Evolutionary conservation across 1,140 invertebrate genomes (phyloP).

Genomic region (Neodiprion lecontei): DNA sequence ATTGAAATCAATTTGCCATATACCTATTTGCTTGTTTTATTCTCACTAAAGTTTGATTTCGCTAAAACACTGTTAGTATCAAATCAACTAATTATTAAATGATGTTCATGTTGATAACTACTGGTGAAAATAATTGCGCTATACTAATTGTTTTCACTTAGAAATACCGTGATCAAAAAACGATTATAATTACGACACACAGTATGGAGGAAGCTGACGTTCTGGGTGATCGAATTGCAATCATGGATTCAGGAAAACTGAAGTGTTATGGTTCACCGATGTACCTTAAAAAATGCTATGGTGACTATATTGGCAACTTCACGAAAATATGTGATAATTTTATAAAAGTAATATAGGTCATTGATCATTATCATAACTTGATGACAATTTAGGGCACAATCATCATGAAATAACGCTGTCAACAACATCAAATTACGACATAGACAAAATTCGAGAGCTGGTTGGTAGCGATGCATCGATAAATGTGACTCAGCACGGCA

Average conservation of each 20-base stretch:
- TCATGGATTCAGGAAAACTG: slow-evolving; percentile 83
- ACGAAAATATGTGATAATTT: neutral
- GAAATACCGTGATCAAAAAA: slow-evolving; percentile 69
- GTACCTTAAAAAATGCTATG: slow-evolving; percentile 86
- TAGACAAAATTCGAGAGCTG: slow-evolving; percentile 40
- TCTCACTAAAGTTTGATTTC: too few relatives aligned
- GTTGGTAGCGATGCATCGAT: slow-evolving; percentile 44
- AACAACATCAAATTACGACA: slow-evolving; percentile 45
- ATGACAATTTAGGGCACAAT: slow-evolving; percentile 46
- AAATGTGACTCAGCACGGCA: slow-evolving; percentile 46
- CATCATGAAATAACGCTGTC: slow-evolving; percentile 58
- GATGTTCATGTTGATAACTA: too few relatives aligned
- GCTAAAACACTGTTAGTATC: too few relatives aligned
- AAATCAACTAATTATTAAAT: too few relatives aligned
- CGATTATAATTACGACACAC: slow-evolving; percentile 93
- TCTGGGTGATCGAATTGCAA: slow-evolving; percentile 90
- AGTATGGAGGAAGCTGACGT: slow-evolving; percentile 99
- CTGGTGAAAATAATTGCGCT: neutral
- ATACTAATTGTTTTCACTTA: slow-evolving; percentile 27
- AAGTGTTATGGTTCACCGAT: slow-evolving; percentile 85
- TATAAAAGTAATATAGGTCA: too few relatives aligned
- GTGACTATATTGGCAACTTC: slow-evolving; percentile 57
- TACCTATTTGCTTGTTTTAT: too few relatives aligned
- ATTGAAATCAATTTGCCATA: too few relatives aligned
- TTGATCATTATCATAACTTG: neutral